Conservation (phyloP, 2,797 vertebrate genomes). For the Heliangelus exortis region DNA sequence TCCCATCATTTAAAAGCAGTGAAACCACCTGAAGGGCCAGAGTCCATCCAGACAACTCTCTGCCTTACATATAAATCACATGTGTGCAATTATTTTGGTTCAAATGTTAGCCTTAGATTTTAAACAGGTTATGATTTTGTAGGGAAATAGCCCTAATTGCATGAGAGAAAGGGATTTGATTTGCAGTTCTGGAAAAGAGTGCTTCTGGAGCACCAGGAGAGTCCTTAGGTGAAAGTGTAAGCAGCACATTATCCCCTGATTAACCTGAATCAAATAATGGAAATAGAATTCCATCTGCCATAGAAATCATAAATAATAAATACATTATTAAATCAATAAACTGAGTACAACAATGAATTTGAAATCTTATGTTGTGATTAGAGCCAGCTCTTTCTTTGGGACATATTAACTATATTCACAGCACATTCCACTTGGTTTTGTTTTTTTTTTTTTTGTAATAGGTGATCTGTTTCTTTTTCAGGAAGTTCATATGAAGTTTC, state of each 20-base stretch:
- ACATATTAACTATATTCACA: slow-evolving; percentile 34
- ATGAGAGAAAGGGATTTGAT: not conserved
- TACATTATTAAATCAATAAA: slow-evolving; percentile 59
- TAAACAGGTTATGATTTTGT: not conserved
- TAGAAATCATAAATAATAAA: slow-evolving; percentile 61
- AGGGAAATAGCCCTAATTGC: not conserved
- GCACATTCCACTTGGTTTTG: slow-evolving; percentile 41
- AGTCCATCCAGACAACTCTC: not conserved
- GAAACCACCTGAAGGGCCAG: not conserved
- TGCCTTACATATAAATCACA: not conserved
- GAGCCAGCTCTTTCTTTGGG: slow-evolving; percentile 53
- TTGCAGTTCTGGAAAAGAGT: not conserved
- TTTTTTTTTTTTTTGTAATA: slow-evolving; percentile 10
- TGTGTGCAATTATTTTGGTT: not conserved
- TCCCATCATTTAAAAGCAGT: not conserved
- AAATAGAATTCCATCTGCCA: slow-evolving; percentile 32
- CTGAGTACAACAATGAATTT: slow-evolving; percentile 41
- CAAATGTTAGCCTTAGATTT: not conserved
- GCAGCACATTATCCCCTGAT: slow-evolving; percentile 28
- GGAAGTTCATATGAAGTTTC: slow-evolving; percentile 69
- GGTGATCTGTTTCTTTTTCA: slow-evolving; percentile 72
- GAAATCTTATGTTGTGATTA: slow-evolving; percentile 37
- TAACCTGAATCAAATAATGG: slow-evolving; percentile 40
- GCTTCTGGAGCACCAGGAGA: not conserved
- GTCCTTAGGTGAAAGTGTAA: not conserved